phyloP scores from a whole-genome alignment of 2,113 vertebrate species.

The Dasypus novemcinctus region DNA sequence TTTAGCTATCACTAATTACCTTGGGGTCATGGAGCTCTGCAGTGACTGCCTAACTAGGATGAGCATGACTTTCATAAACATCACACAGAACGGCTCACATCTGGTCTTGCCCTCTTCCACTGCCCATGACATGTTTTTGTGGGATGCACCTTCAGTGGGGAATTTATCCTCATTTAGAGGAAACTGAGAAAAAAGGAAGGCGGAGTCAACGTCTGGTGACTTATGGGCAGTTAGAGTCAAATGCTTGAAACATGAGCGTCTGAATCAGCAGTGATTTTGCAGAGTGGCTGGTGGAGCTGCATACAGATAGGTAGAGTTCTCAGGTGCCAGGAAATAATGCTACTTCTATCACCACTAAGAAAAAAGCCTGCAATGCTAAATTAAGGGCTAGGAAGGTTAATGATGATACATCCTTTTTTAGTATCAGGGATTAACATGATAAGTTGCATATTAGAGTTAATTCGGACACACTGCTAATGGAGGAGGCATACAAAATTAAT shows the following conservation, averaged over 20 bases:
- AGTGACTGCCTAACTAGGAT: background rate
- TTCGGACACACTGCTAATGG: slow-evolving; percentile 71
- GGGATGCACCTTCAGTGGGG: background rate
- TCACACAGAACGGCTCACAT: background rate
- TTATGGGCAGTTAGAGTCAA: slow-evolving; percentile 59
- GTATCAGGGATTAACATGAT: slow-evolving; percentile 73
- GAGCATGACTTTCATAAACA: background rate
- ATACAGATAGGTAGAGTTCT: background rate
- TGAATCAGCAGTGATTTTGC: slow-evolving; percentile 54
- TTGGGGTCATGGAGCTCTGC: background rate
- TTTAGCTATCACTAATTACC: background rate
- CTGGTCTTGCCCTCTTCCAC: background rate
- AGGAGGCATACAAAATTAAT: slow-evolving; percentile 75
- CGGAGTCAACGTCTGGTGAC: slow-evolving; percentile 36
- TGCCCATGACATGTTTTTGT: background rate
- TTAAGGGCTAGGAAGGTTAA: slow-evolving; percentile 70
- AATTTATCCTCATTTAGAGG: slow-evolving; percentile 58
- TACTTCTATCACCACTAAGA: slow-evolving; percentile 31
- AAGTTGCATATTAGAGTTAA: slow-evolving; percentile 74
- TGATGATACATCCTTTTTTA: slow-evolving; percentile 71
- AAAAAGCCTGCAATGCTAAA: slow-evolving; percentile 67
- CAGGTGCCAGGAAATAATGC: slow-evolving; percentile 59
- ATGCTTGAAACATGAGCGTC: slow-evolving; percentile 60
- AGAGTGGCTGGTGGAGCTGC: slow-evolving; percentile 12
- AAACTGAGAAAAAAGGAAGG: background rate